These are phyloP conservation scores for Eupithecia inturbata DNA, from an alignment of 2,888 invertebrate species.

Conservation along the genomic window DNA sequence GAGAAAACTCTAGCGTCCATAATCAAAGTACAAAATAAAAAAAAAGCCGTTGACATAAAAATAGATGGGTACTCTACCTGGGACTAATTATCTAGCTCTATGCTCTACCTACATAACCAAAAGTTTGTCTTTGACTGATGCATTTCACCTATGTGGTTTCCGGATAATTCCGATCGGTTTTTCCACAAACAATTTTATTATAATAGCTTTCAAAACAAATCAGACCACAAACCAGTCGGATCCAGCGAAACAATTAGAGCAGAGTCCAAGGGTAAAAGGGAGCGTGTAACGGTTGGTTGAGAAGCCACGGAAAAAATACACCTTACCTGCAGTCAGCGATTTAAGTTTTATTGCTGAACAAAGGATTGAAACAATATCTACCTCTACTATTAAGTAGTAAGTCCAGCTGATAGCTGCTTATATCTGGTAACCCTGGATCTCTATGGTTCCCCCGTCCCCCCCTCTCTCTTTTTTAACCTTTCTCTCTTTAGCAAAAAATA, in stretches of 20 bases:
- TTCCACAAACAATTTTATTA: not conserved
- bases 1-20: too few species aligned
- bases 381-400: not conserved
- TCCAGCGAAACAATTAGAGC: constrained; percentile 46
- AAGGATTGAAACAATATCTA: not conserved
- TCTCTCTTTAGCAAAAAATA: too few species aligned
- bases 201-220: constrained; percentile 32
- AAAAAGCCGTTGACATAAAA: not conserved
- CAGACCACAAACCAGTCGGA: constrained; percentile 30
- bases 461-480: too few species aligned
- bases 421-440: too few species aligned
- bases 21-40: too few species aligned
- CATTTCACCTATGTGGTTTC: constrained; percentile 1
- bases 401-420: not conserved
- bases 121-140: not conserved
- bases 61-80: too few species aligned
- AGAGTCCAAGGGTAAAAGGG: constrained; percentile 58
- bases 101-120: not conserved
- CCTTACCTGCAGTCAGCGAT: not conserved
- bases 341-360: not conserved
- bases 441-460: too few species aligned
- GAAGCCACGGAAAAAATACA: constrained; percentile 13
- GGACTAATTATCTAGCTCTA: too few species aligned
- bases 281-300: constrained; percentile 55
- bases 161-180: constrained; percentile 24